Evolutionary conservation across 2,888 invertebrate genomes (phyloP).

Genomic region (Pterostichus niger): DNA sequence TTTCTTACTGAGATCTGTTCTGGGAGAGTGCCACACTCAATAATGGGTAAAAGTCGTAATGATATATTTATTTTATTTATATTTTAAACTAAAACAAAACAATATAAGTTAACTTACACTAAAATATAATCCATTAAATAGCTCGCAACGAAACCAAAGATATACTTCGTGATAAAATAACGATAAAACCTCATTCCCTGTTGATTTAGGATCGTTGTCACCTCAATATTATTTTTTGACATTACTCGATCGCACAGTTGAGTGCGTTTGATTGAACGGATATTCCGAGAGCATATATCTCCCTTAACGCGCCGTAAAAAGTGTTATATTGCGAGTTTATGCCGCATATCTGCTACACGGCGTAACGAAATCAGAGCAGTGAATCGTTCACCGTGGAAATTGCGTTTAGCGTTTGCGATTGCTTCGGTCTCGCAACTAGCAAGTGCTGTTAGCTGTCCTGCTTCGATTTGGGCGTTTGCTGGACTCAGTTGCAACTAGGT

Average conservation of each 20-base stretch:
- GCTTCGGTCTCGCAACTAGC: constrained; percentile 6
- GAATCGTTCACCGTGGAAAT: constrained; percentile 49
- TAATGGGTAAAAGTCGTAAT: too few species aligned
- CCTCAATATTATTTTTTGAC: constrained; percentile 7
- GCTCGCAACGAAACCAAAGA: too few species aligned
- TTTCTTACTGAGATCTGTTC: too few species aligned
- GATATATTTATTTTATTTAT: too few species aligned
- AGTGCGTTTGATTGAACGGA: constrained; percentile 57
- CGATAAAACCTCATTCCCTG: constrained; percentile 1
- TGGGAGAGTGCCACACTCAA: too few species aligned
- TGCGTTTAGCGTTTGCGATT: constrained; percentile 46
- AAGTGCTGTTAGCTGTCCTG: constrained; percentile 7
- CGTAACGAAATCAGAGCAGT: constrained; percentile 49
- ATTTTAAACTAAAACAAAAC: too few species aligned
- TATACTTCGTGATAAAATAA: too few species aligned
- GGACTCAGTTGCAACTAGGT: constrained; percentile 1
- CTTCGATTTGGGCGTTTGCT: background rate
- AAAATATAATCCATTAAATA: too few species aligned
- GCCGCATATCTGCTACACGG: constrained; percentile 40
- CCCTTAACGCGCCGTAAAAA: constrained; percentile 59
- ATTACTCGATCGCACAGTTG: constrained; percentile 18
- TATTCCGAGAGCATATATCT: constrained; percentile 58
- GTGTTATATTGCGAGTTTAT: constrained; percentile 49
- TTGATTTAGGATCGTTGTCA: constrained; percentile 4
- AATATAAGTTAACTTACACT: too few species aligned